Evolutionary conservation across 35 echinoderm and acorn worm species (phyloP).

Genomic region (Ophioderma brevispina): DNA sequence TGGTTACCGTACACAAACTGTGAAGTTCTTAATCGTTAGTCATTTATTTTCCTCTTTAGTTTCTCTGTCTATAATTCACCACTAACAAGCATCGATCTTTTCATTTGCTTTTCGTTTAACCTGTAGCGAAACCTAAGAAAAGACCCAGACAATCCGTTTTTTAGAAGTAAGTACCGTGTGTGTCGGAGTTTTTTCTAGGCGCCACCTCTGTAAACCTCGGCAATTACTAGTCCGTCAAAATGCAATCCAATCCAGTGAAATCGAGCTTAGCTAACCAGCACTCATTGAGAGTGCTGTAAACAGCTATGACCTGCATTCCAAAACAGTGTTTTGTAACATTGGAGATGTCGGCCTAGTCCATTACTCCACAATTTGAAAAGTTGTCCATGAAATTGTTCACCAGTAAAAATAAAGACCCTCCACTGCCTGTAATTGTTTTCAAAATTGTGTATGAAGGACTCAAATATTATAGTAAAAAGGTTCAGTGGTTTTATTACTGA

Average conservation of each 20-base stretch:
- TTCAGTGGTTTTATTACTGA: too few relatives aligned
- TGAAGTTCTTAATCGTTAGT: too few relatives aligned
- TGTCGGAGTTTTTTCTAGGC: background rate
- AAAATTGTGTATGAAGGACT: too few relatives aligned
- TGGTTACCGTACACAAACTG: too few relatives aligned
- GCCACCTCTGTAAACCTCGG: background rate
- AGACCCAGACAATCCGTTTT: slow-evolving; percentile 2
- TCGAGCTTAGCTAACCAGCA: background rate
- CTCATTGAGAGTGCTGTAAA: background rate
- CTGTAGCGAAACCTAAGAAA: slow-evolving; percentile 4
- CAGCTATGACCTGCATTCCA: background rate
- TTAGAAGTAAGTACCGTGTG: slow-evolving; percentile 1
- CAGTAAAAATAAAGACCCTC: too few relatives aligned
- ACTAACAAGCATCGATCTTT: background rate
- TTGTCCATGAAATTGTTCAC: too few relatives aligned
- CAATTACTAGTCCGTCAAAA: background rate
- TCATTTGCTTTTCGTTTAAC: background rate
- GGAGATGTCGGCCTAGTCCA: too few relatives aligned
- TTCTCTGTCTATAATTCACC: background rate
- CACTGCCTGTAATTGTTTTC: too few relatives aligned
- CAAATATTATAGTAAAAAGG: too few relatives aligned
- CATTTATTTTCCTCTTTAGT: too few relatives aligned
- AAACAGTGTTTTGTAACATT: background rate
- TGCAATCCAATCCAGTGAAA: background rate
- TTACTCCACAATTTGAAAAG: too few relatives aligned